Percentiles rank a stretch among this genome's conserved stretches.
Evolutionary conservation across 2,797 vertebrate genomes (phyloP).

Genomic region (Myripristis murdjan): DNA sequence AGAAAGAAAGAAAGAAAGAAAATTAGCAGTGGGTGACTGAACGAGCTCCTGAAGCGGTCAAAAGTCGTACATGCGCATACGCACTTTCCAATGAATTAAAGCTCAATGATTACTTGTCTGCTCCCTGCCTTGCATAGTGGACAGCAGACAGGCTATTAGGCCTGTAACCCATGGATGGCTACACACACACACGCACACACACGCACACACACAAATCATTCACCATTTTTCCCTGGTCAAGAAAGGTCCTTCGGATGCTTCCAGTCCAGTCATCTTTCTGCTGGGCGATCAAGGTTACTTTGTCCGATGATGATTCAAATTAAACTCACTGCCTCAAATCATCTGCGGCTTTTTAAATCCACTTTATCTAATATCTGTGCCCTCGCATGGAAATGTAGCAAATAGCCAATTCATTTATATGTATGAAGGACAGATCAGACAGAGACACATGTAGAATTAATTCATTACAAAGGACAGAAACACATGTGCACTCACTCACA

Average conservation of each 20-base stretch:
- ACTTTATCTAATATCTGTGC: conserved; percentile 71
- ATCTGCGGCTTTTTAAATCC: conserved; percentile 71
- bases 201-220: conserved; percentile 26
- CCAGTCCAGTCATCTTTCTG: conserved; percentile 61
- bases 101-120: conserved; percentile 31
- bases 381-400: conserved; percentile 67
- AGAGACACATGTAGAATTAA: conserved; percentile 60
- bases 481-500: no score
- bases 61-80: conserved; percentile 4
- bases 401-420: conserved; percentile 70
- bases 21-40: not conserved
- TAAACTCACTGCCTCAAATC: conserved; percentile 63
- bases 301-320: conserved; percentile 68
- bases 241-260: conserved; percentile 29
- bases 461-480: conserved; percentile 57
- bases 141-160: conserved; percentile 40
- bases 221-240: conserved; percentile 51
- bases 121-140: conserved; percentile 12
- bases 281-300: conserved; percentile 67
- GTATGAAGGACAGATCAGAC: conserved; percentile 67
- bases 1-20: not conserved
- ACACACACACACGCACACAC: conserved; percentile 3
- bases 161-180: conserved; percentile 16
- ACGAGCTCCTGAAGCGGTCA: not conserved
- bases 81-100: conserved; percentile 9